Evolutionary conservation across 1,140 invertebrate genomes (phyloP), one percentile per base, ranked within the genome.

Genomic region (Platorchestia sp.): DNA sequence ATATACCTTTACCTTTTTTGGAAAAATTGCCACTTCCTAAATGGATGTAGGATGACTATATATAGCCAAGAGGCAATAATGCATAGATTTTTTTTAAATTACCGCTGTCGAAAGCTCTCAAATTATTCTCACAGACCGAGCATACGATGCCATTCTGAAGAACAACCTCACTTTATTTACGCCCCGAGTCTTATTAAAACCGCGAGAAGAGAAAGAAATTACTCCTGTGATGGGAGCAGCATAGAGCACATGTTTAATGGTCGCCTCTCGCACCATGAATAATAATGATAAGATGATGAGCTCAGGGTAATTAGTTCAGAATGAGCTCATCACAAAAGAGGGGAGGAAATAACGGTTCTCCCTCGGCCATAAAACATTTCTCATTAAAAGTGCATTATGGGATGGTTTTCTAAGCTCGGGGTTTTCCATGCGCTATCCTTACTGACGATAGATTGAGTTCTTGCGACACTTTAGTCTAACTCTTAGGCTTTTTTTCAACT

Each of bases 231-330:
- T 75, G 59, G 59, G 59, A 75, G 36, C 47, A 75, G 59, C 59
- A 36, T 75, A 75, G 1, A 75, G 14, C 59, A 27, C 59, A 75
- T 75, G 59, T 75, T 75, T 75, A 75, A 75, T 75, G 59, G 27
- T 36, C 27, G 59, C 59, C 59, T 75, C 1, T 3, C 1, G 59
- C 27, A 75, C 59, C 59, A 75, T 75, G 59, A 75, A 75, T 75
- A 75, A 75, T 75, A 75, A 75, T 75, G 59, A 75, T 75, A 75
- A 75, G 59, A 75, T 75, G 59, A 75, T 75, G 59, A 75, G 59
- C 59, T 36, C 59, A 22, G 59, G 59, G 59, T 75, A 75, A 75
- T 75, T 75, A 75, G 1, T 75, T 36, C 59, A 22, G 59, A 27
- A 19, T 75, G 59, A 75, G 59, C 59, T 75, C 59, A 75, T 75